Evolutionary conservation across 1,140 invertebrate genomes (phyloP).

Genomic region (Meteorus sp.): DNA sequence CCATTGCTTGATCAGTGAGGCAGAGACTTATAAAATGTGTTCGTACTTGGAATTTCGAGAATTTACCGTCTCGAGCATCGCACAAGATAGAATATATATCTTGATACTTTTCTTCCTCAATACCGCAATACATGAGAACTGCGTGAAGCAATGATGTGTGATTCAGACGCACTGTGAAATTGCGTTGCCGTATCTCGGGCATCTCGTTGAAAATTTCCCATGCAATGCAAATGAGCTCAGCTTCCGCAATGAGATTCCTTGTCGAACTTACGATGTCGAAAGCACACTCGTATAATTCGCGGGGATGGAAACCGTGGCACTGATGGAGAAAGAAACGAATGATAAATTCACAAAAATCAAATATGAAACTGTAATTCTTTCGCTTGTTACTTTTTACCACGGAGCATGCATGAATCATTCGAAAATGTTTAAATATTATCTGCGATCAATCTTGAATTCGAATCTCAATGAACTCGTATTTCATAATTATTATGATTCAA

Average conservation of each 20-base stretch:
- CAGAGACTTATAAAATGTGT: constrained; percentile 71
- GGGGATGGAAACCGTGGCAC: constrained; percentile 79
- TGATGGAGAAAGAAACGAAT: constrained; percentile 23
- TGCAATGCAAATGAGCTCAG: constrained; percentile 78
- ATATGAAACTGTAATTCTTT: too few species aligned
- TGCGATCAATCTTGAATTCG: background rate
- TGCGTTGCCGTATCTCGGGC: constrained; percentile 66
- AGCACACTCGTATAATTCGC: constrained; percentile 86
- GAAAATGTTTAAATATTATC: constrained; percentile 6
- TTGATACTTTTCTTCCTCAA: constrained; percentile 72
- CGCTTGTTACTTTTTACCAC: too few species aligned
- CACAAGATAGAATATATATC: constrained; percentile 68
- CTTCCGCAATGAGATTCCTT: constrained; percentile 75
- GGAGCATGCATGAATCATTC: too few species aligned
- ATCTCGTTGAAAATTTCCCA: constrained; percentile 78
- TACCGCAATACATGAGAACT: constrained; percentile 78
- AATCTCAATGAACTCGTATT: too few species aligned
- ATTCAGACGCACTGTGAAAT: constrained; percentile 78
- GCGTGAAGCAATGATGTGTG: constrained; percentile 79
- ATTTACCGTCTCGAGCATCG: constrained; percentile 66
- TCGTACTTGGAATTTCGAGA: constrained; percentile 71
- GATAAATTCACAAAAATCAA: too few species aligned
- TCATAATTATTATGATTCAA: too few species aligned
- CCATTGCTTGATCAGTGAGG: constrained; percentile 70
- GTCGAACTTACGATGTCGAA: constrained; percentile 89